These are phyloP conservation scores for Chrysolina haemoptera DNA, from an alignment of 2,888 invertebrate genomes.

Conservation along the genomic window DNA sequence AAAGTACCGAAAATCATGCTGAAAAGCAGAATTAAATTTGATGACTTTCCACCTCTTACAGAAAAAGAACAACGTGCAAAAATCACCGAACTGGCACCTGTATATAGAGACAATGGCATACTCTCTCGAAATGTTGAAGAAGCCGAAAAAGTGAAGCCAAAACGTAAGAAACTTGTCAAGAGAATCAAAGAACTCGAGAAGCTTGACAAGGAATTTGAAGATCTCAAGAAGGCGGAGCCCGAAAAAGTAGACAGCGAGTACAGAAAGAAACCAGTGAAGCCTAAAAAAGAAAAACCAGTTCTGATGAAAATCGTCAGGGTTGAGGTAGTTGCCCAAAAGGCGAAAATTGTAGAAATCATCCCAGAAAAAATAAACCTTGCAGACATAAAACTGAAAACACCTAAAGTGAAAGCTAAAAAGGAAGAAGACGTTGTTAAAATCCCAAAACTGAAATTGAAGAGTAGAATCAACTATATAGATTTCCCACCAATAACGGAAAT, in stretches of 20 bases:
- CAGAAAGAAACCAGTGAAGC: slow-evolving; percentile 63
- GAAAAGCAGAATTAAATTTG: slow-evolving; percentile 78
- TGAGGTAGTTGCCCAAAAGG: slow-evolving; percentile 70
- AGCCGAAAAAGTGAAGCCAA: slow-evolving; percentile 64
- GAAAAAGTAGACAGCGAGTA: slow-evolving; percentile 56
- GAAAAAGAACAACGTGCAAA: slow-evolving; percentile 61
- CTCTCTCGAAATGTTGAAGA: slow-evolving; percentile 71
- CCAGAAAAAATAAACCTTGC: slow-evolving; percentile 75
- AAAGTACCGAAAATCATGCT: slow-evolving; percentile 78
- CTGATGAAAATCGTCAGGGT: slow-evolving; percentile 58
- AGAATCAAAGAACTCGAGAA: slow-evolving; percentile 58
- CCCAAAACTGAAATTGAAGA: slow-evolving; percentile 80
- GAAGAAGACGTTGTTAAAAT: slow-evolving; percentile 66
- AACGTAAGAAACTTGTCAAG: slow-evolving; percentile 65
- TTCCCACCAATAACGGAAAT: slow-evolving; percentile 65
- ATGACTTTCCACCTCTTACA: slow-evolving; percentile 67
- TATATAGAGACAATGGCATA: slow-evolving; percentile 66
- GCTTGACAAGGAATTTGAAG: slow-evolving; percentile 61
- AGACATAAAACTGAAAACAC: slow-evolving; percentile 75
- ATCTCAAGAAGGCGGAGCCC: slow-evolving; percentile 58
- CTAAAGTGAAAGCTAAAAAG: slow-evolving; percentile 58
- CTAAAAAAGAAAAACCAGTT: slow-evolving; percentile 60
- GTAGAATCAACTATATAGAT: slow-evolving; percentile 75
- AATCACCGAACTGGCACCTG: slow-evolving; percentile 63
- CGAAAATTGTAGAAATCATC: slow-evolving; percentile 73